Evolutionary conservation across 2,797 vertebrate genomes (phyloP).

Genomic region (Pempheris klunzingeri): DNA sequence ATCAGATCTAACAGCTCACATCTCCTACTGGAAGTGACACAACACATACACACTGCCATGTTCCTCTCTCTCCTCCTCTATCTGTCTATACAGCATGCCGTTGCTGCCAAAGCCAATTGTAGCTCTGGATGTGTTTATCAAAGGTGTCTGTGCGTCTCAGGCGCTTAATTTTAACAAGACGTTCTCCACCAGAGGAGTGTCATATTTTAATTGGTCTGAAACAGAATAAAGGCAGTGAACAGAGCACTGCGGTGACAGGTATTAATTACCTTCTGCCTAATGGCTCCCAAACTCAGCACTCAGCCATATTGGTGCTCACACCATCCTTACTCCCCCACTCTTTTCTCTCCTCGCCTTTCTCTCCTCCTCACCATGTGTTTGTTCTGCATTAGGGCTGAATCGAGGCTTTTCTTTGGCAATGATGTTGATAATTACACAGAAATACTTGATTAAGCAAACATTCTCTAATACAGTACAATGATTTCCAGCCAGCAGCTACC

Average conservation of each 20-base stretch:
- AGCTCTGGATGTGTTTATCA: conserved; percentile 78
- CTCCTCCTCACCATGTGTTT: conserved; percentile 65
- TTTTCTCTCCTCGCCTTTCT: conserved; percentile 39
- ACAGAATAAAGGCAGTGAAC: conserved; percentile 74
- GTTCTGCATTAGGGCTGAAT: conserved; percentile 48
- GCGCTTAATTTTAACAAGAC: conserved; percentile 82
- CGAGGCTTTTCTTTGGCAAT: conserved; percentile 56
- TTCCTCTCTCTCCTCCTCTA: conserved; percentile 21
- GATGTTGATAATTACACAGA: conserved; percentile 58
- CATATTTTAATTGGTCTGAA: conserved; percentile 84
- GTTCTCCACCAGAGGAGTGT: conserved; percentile 75
- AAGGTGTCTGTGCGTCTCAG: conserved; percentile 76
- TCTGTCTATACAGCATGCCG: conserved; percentile 54
- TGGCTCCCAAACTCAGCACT: conserved; percentile 77
- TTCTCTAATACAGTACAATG: conserved; percentile 3
- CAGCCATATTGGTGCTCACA: conserved; percentile 74
- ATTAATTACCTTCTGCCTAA: conserved; percentile 84
- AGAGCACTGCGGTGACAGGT: conserved; percentile 74
- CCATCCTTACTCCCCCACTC: conserved; percentile 69
- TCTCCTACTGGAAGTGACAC: conserved; percentile 65
- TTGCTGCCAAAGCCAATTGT: conserved; percentile 78
- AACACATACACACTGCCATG: conserved; percentile 55
- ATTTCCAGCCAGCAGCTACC: neutral
- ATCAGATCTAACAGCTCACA: conserved; percentile 73
- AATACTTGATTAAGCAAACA: conserved; percentile 34